Evolutionary conservation across 2,888 invertebrate genomes (phyloP).

Genomic region (Drosophila vallismaia): DNA sequence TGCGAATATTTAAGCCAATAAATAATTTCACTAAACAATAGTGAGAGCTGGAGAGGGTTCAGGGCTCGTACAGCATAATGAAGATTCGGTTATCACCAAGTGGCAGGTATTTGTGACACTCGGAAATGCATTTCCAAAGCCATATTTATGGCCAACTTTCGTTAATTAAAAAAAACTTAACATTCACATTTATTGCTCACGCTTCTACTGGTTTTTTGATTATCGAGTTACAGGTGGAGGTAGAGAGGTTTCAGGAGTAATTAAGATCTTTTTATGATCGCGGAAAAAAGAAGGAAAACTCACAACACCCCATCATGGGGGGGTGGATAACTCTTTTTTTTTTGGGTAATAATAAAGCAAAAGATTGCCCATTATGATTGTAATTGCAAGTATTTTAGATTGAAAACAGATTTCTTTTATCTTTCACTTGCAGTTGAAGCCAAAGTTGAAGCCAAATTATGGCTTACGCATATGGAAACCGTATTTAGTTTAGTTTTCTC

Average conservation of each 20-base stretch:
- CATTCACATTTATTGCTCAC: conserved; percentile 12
- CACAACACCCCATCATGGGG: not conserved
- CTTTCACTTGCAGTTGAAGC: conserved; percentile 17
- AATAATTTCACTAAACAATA: conserved; percentile 44
- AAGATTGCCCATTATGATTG: too few species aligned
- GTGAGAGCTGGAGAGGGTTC: conserved; percentile 24
- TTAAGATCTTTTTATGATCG: conserved; percentile 8
- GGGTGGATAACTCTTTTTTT: not conserved
- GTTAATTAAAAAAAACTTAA: conserved; percentile 32
- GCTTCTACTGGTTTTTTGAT: not conserved
- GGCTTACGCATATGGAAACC: conserved; percentile 28
- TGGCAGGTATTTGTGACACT: conserved; percentile 27
- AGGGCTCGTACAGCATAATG: conserved; percentile 27
- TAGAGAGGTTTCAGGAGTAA: not conserved
- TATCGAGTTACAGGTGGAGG: too few species aligned
- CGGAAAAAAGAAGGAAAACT: conserved; percentile 10
- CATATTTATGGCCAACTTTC: conserved; percentile 43
- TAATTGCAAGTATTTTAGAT: too few species aligned
- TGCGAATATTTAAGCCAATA: conserved; percentile 46
- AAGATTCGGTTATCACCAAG: conserved; percentile 6
- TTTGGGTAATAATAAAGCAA: too few species aligned
- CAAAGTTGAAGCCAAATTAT: conserved; percentile 15
- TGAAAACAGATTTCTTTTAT: conserved; percentile 27
- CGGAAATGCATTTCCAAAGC: conserved; percentile 42
- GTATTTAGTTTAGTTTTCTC: conserved; percentile 54